A percentile compares a stretch with the other conserved stretches of the same genome.
Evolutionary conservation across 2,888 invertebrate genomes (phyloP).

Genomic region (Pterostichus madidus): DNA sequence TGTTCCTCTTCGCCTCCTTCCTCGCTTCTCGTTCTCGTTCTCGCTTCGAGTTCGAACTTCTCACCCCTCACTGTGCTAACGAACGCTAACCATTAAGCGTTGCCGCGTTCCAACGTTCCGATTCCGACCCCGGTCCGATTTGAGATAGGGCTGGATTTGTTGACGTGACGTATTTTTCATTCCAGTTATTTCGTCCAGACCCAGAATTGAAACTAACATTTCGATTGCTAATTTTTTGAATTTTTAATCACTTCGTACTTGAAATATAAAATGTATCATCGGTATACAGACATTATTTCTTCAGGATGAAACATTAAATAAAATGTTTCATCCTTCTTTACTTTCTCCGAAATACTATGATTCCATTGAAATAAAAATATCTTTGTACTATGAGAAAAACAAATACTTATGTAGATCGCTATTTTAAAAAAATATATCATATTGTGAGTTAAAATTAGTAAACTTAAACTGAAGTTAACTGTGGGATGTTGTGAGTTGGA

Average conservation of each 20-base stretch:
- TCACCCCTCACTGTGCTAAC: slow-evolving; percentile 42
- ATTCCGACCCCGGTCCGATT: slow-evolving; percentile 45
- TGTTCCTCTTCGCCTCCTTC: slow-evolving; percentile 38
- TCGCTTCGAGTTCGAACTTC: slow-evolving; percentile 24
- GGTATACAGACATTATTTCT: no score
- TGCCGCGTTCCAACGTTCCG: neutral
- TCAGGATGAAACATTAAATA: no score
- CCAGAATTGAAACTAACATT: slow-evolving; percentile 8
- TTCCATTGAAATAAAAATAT: no score
- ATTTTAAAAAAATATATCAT: no score
- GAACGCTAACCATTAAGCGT: slow-evolving; percentile 44
- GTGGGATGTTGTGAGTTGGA: slow-evolving; percentile 21
- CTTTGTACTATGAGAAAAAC: no score
- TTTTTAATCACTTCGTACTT: neutral
- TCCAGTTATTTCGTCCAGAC: slow-evolving; percentile 27
- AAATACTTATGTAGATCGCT: no score
- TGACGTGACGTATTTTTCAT: slow-evolving; percentile 46
- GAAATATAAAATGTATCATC: no score
- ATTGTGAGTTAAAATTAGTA: no score
- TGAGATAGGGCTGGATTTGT: slow-evolving; percentile 48
- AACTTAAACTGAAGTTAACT: no score
- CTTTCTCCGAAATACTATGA: no score
- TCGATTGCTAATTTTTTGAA: slow-evolving; percentile 6
- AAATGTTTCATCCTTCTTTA: no score
- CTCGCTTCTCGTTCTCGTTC: slow-evolving; percentile 18